Percentiles rank a stretch among this genome's conserved stretches.
Evolutionary conservation across 1,140 invertebrate species (phyloP).

Genomic region (Lepidotrigona ventralis): DNA sequence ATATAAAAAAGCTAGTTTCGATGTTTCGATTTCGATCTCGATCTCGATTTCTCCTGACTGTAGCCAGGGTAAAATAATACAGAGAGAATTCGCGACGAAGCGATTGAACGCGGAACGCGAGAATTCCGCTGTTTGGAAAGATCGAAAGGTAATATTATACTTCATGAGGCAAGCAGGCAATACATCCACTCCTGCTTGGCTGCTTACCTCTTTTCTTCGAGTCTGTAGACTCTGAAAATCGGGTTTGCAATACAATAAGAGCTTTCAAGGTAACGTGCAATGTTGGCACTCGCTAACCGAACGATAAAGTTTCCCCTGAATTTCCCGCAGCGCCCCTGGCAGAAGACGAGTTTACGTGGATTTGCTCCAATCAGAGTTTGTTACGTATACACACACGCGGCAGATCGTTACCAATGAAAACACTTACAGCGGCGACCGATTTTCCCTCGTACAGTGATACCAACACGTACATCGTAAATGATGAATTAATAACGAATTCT

Average conservation of each 20-base stretch:
- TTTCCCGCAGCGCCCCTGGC: constrained; percentile 39
- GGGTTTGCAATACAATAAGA: constrained; percentile 46
- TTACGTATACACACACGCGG: constrained; percentile 42
- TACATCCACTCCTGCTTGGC: background rate
- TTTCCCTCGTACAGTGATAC: background rate
- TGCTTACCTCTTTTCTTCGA: constrained; percentile 31
- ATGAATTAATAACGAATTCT: background rate
- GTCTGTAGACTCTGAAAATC: constrained; percentile 39
- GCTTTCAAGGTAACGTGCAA: constrained; percentile 38
- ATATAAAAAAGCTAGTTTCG: background rate
- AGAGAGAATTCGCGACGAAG: background rate
- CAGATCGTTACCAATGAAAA: constrained; percentile 38
- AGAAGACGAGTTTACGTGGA: constrained; percentile 48
- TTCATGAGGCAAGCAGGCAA: constrained; percentile 24
- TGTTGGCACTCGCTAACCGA: constrained; percentile 44
- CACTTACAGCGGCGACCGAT: constrained; percentile 12
- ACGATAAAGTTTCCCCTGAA: constrained; percentile 50
- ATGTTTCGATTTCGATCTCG: background rate
- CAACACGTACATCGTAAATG: background rate
- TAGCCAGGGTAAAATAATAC: background rate
- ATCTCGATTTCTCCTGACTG: background rate
- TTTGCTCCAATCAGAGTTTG: constrained; percentile 51
- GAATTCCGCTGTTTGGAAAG: constrained; percentile 19
- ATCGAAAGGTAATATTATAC: constrained; percentile 20
- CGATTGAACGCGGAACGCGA: constrained; percentile 9